Percentiles rank a stretch among this genome's conserved stretches.
Conservation (phyloP, 2,888 invertebrate species). For the Meiosimyza decipiens region DNA sequence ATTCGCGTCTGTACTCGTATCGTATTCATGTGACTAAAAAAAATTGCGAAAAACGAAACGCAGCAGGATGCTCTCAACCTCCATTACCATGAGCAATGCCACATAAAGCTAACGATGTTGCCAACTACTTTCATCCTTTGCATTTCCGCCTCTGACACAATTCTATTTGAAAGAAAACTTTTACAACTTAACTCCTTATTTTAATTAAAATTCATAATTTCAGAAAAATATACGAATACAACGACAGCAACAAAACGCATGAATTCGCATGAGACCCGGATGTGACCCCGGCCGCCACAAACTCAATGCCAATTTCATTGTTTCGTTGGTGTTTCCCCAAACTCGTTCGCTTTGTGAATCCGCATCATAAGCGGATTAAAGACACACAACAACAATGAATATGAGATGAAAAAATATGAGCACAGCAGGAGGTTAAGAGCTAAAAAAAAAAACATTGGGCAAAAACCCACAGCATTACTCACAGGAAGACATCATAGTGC, state of each 20-base stretch:
- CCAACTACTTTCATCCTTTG: neutral
- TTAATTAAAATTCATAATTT: slow-evolving; percentile 37
- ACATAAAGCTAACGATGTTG: too few relatives aligned
- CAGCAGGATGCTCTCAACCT: slow-evolving; percentile 34
- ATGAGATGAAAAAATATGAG: slow-evolving; percentile 2
- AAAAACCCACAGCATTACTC: slow-evolving; percentile 11
- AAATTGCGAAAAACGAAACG: neutral
- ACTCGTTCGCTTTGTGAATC: neutral
- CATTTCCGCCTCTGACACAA: neutral
- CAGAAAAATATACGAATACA: slow-evolving; percentile 10
- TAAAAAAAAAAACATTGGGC: neutral
- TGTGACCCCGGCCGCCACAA: slow-evolving; percentile 1
- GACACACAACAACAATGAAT: slow-evolving; percentile 17
- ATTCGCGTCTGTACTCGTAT: too few relatives aligned
- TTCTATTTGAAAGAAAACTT: slow-evolving; percentile 26
- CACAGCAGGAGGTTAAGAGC: neutral
- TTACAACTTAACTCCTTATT: slow-evolving; percentile 31
- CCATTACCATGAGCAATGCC: slow-evolving; percentile 12
- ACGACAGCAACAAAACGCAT: neutral
- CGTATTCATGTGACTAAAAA: too few relatives aligned
- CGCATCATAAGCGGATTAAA: slow-evolving; percentile 32
- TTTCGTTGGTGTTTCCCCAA: slow-evolving; percentile 5
- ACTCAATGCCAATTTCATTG: slow-evolving; percentile 20
- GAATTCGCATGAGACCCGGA: neutral
- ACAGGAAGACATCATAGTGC: slow-evolving; percentile 9